Base-by-base conservation (phyloP, 2,797 vertebrate species). In the Hybognathus amarus region DNA sequence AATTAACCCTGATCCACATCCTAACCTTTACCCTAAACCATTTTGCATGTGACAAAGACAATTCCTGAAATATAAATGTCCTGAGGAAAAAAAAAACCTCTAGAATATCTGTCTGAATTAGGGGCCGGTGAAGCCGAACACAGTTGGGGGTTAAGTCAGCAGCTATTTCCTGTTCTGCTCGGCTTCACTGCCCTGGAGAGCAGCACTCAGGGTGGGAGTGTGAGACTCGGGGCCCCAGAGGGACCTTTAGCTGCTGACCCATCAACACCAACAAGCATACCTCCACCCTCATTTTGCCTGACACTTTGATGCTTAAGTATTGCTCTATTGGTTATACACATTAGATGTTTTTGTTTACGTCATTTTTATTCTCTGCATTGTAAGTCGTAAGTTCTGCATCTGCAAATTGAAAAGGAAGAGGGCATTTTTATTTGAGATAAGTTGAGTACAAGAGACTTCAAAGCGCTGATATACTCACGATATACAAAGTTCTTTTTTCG, bases 181-280 rank as follows among this genome's bases (percentile, higher is more conserved):
- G 85, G 77, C 85, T 84, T 52, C 85, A 85, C 88, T 88, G 82
- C 90, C 77, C 82, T 71, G 87, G 20, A 4, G 87, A 90, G 85
- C 83, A 85, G 83, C 86, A 86, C 88, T 90, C 89, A 91, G 82
- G 66, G 82, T 83, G 82, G 66, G 67, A 78, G 66, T 85, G 86
- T 89, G 71, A 84, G 83, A 79, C 88, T 77, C 88, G 86, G 52
- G 89, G 88, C 88, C 87, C 88, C n/a, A 77, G 64, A 83, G 89
- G 87, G 83, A 83, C 20, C 89, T 83, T 79, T 88, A 86, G 87
- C 80, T 89, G 87, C 85, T 89, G 82, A 54, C 77, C 79, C 76
- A 79, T 87, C 78, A 77, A 79, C 87, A 79, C 88, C 68, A 82
- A 47, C 66, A 27, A 76, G 61, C n/a, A 74, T 50, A 83, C 47